phyloP scores from a whole-genome alignment of 1,140 invertebrate species.

The Polyergus mexicanus region DNA sequence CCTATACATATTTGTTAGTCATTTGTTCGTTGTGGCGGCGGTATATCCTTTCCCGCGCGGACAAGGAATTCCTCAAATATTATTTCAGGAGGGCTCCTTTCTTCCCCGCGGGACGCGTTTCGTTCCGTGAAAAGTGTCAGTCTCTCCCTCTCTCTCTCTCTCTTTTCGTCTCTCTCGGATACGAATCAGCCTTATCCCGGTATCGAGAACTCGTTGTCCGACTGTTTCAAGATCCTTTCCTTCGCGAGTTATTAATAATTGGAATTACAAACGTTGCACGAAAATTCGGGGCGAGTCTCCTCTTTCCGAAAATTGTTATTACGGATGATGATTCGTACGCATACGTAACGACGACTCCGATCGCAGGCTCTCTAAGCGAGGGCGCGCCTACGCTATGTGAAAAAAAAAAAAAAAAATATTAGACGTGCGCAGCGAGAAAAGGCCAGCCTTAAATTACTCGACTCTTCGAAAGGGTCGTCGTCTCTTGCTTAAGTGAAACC shows the following conservation, averaged over 20 bases:
- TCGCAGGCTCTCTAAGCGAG: background rate
- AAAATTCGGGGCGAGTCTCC: background rate
- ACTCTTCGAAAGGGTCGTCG: slow-evolving; percentile 27
- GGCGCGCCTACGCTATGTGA: background rate
- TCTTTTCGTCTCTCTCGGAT: background rate
- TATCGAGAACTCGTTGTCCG: slow-evolving; percentile 28
- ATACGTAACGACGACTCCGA: slow-evolving; percentile 11
- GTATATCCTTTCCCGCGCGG: background rate
- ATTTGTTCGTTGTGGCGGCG: slow-evolving; percentile 68
- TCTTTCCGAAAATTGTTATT: slow-evolving; percentile 43
- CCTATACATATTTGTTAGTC: slow-evolving; percentile 75
- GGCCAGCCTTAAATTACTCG: slow-evolving; percentile 61
- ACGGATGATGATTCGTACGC: slow-evolving; percentile 18
- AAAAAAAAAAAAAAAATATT: slow-evolving; percentile 4
- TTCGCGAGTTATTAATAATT: slow-evolving; percentile 66
- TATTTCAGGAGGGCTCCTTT: slow-evolving; percentile 72
- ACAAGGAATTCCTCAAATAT: slow-evolving; percentile 72
- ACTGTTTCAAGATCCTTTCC: slow-evolving; percentile 32
- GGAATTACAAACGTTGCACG: slow-evolving; percentile 33
- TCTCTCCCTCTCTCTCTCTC: background rate
- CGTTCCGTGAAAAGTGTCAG: slow-evolving; percentile 44
- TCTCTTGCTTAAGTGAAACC: slow-evolving; percentile 55
- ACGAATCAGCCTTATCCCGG: slow-evolving; percentile 63
- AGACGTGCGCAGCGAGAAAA: background rate
- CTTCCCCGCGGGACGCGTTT: background rate